phyloP scores from a whole-genome alignment of 2,888 invertebrate genomes.

The Hyles lineata region DNA sequence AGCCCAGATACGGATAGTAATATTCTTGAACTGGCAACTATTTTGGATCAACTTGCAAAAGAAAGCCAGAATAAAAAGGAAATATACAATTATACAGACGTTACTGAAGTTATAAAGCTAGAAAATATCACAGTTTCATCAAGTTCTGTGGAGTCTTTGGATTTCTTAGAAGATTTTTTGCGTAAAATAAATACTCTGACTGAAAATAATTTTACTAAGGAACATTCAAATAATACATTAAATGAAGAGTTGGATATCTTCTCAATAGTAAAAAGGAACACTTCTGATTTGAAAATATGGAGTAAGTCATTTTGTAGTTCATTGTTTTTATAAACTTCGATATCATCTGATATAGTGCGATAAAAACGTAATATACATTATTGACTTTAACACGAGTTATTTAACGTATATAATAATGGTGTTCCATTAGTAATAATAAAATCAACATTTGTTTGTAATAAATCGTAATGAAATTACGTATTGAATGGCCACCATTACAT shows the following conservation, averaged over 20 bases:
- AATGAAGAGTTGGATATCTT: conserved; percentile 2
- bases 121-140: conserved; percentile 29
- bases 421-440: too few species aligned
- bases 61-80: conserved; percentile 32
- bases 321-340: background rate
- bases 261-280: background rate
- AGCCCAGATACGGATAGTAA: conserved; percentile 34
- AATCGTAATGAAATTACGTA: too few species aligned
- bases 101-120: conserved; percentile 31
- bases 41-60: conserved; percentile 41
- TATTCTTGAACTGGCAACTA: conserved; percentile 35
- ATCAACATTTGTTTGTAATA: too few species aligned
- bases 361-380: too few species aligned
- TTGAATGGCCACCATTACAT: too few species aligned
- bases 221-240: conserved; percentile 8
- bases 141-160: conserved; percentile 31
- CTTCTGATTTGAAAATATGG: conserved; percentile 40
- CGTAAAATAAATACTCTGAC: conserved; percentile 30
- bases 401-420: too few species aligned
- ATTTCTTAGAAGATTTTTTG: conserved; percentile 31
- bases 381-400: too few species aligned
- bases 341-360: too few species aligned
- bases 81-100: conserved; percentile 29
- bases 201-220: conserved; percentile 30
- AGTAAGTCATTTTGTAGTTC: conserved; percentile 38